Percentiles rank a stretch among this genome's conserved stretches.
Evolutionary conservation across 2,888 invertebrate genomes (phyloP).

Genomic region (Diaphora mendica): DNA sequence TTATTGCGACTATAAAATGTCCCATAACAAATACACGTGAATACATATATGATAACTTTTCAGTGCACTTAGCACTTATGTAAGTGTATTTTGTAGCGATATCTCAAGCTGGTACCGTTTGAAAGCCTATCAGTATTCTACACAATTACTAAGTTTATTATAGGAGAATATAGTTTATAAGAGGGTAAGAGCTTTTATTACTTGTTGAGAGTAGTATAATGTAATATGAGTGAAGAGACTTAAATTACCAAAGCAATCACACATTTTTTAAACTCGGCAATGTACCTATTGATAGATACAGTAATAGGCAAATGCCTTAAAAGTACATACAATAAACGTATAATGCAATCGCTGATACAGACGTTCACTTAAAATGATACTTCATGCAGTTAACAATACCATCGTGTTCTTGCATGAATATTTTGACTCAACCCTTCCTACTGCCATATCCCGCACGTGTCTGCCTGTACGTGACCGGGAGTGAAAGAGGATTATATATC

Average conservation of each 20-base stretch:
- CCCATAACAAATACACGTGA: neutral
- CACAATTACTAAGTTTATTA: neutral
- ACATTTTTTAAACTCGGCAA: no score
- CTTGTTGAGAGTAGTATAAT: neutral
- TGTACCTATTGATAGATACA: no score
- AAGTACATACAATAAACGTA: no score
- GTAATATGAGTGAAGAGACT: no score
- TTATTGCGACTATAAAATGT: neutral
- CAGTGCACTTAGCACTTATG: neutral
- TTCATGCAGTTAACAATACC: neutral
- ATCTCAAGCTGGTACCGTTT: slow-evolving; percentile 5
- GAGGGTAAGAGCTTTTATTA: neutral
- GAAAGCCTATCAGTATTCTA: neutral
- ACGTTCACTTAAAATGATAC: neutral
- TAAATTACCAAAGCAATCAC: neutral
- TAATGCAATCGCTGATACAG: no score
- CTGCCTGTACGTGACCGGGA: slow-evolving; percentile 16
- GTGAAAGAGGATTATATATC: neutral
- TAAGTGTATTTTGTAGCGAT: neutral
- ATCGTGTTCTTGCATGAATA: slow-evolving; percentile 20
- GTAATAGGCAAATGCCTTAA: no score
- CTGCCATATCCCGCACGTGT: slow-evolving; percentile 7
- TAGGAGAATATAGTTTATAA: neutral
- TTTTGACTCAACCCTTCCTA: slow-evolving; percentile 1
- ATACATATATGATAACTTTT: neutral